A percentile compares a stretch with the other conserved stretches of the same genome.
phyloP scores from a whole-genome alignment of 1,140 invertebrate species.

The Zaprionus davidi region DNA sequence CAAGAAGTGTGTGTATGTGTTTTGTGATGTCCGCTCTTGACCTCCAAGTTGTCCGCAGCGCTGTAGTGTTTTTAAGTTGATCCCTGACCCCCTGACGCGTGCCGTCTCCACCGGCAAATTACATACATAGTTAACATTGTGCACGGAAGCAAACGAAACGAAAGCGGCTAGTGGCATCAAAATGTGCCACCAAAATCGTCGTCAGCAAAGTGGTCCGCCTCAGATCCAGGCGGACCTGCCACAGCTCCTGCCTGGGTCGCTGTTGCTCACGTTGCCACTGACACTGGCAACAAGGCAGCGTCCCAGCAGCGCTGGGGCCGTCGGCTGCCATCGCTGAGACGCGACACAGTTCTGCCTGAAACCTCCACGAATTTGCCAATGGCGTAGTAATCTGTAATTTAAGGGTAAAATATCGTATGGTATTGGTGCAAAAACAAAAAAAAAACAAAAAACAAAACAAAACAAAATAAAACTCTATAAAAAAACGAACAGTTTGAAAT shows the following conservation, averaged over 20 bases:
- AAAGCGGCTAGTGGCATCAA: constrained; percentile 2
- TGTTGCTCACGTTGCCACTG: constrained; percentile 20
- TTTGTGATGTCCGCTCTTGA: constrained; percentile 50
- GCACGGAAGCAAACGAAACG: background rate
- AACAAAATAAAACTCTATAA: constrained; percentile 17
- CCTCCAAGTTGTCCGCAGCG: constrained; percentile 72
- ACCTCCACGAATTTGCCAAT: constrained; percentile 61
- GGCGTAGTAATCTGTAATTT: constrained; percentile 80
- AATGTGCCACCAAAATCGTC: constrained; percentile 55
- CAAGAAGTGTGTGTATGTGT: constrained; percentile 28
- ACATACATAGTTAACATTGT: background rate
- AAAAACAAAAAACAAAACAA: constrained; percentile 45
- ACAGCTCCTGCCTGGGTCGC: constrained; percentile 27
- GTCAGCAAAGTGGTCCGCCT: constrained; percentile 27
- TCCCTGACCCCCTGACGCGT: constrained; percentile 23
- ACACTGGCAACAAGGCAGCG: constrained; percentile 48
- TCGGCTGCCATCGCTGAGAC: constrained; percentile 61
- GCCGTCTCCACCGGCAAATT: background rate
- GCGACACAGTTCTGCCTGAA: constrained; percentile 48
- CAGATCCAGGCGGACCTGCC: constrained; percentile 22
- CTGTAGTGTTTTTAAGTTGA: constrained; percentile 59
- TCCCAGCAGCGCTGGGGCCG: constrained; percentile 42
- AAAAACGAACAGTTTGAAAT: constrained; percentile 1
- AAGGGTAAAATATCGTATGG: constrained; percentile 84
- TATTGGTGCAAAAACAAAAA: constrained; percentile 77